Percentiles rank a stretch among this genome's conserved stretches.
phyloP scores from a whole-genome alignment of 2,113 vertebrate species.

The Pontoporia blainvillei region DNA sequence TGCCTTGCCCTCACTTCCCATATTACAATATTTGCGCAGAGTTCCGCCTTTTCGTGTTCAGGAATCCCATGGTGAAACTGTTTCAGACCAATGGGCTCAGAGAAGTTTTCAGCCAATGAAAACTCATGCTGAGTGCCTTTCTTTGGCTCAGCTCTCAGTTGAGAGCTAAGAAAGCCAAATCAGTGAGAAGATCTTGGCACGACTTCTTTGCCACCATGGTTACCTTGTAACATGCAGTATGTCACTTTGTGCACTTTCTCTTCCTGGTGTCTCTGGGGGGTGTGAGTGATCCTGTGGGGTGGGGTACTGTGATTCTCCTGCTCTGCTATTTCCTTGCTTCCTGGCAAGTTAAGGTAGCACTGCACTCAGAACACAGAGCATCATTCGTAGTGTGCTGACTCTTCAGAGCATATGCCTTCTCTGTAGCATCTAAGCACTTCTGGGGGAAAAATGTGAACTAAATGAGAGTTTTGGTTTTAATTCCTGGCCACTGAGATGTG shows the following conservation, averaged over 20 bases:
- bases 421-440: constrained; percentile 60
- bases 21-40: constrained; percentile 60
- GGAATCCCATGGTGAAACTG: constrained; percentile 63
- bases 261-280: constrained; percentile 38
- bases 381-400: constrained; percentile 34
- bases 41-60: constrained; percentile 63
- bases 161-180: constrained; percentile 63
- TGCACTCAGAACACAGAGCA: constrained; percentile 43
- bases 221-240: constrained; percentile 53
- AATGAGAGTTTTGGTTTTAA: constrained; percentile 64
- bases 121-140: constrained; percentile 63
- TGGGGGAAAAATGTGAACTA: constrained; percentile 23
- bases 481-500: constrained; percentile 66
- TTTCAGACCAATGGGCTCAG: constrained; percentile 63
- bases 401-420: constrained; percentile 64
- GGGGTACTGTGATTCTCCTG: constrained; percentile 7
- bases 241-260: constrained; percentile 59
- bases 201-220: constrained; percentile 60
- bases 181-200: constrained; percentile 63
- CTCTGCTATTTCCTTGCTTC: not conserved
- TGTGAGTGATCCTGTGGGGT: constrained; percentile 49
- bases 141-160: constrained; percentile 70
- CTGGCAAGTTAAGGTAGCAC: constrained; percentile 46
- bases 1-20: constrained; percentile 5
- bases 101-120: constrained; percentile 71